Percentiles rank a stretch among this genome's conserved stretches.
Evolutionary conservation across 2,113 vertebrate species (phyloP).

Genomic region (Carollia perspicillata): DNA sequence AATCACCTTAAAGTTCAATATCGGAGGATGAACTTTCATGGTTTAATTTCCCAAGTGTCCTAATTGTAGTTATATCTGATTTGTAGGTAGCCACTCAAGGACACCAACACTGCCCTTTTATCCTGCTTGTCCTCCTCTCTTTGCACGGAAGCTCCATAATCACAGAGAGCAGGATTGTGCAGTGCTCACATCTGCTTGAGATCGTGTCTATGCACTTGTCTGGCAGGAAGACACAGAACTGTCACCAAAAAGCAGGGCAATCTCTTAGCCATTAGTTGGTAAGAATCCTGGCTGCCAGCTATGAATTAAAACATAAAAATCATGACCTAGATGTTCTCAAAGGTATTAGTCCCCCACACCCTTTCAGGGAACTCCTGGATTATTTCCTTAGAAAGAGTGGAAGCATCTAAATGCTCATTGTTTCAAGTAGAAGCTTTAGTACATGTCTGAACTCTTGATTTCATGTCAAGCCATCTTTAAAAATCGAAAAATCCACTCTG

Average conservation of each 20-base stretch:
- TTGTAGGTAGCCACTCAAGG: background rate
- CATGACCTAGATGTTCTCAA: background rate
- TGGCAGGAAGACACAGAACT: background rate
- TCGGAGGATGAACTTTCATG: background rate
- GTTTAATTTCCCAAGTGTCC: background rate
- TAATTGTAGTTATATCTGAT: slow-evolving; percentile 25
- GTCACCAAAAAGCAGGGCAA: slow-evolving; percentile 24
- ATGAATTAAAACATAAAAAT: slow-evolving; percentile 28
- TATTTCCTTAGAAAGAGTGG: slow-evolving; percentile 4
- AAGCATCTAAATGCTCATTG: background rate
- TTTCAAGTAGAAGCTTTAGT: background rate
- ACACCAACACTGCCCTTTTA: background rate
- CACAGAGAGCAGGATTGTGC: background rate
- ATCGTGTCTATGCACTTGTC: background rate
- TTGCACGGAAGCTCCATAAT: background rate
- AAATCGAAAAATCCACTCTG: slow-evolving; percentile 1
- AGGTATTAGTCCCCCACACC: background rate
- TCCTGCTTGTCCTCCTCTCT: background rate
- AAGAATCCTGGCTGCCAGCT: background rate
- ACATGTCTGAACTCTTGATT: background rate
- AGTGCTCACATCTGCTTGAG: background rate
- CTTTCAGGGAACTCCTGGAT: background rate
- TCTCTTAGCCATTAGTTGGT: slow-evolving; percentile 14
- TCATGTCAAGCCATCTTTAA: slow-evolving; percentile 19
- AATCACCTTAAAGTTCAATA: slow-evolving; percentile 33